Evolutionary conservation across 2,888 invertebrate genomes (phyloP).

Genomic region (Zaprionus lineosus): DNA sequence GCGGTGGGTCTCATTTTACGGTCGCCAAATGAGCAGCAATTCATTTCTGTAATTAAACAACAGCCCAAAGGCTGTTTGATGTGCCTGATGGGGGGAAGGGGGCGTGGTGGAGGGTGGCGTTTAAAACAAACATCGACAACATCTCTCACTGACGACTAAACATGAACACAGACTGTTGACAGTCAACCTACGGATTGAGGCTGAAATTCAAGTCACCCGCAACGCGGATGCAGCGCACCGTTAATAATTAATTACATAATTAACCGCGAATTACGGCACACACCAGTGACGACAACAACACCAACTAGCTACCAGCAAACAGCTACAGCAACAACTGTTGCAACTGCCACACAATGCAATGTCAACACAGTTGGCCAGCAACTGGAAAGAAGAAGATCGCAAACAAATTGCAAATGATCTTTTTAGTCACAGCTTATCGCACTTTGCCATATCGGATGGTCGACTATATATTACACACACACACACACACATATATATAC

Average conservation of each 20-base stretch:
- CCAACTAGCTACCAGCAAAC: no score
- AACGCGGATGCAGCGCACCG: slow-evolving; percentile 54
- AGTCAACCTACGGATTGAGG: slow-evolving; percentile 23
- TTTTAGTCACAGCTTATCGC: slow-evolving; percentile 7
- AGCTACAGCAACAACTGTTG: not conserved
- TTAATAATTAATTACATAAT: slow-evolving; percentile 79
- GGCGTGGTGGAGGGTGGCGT: not conserved
- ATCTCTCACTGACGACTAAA: slow-evolving; percentile 20
- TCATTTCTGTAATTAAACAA: slow-evolving; percentile 50
- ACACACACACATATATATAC: not conserved
- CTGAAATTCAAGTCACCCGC: slow-evolving; percentile 46
- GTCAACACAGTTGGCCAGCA: slow-evolving; percentile 59
- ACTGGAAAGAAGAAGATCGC: slow-evolving; percentile 11
- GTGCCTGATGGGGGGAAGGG: not conserved
- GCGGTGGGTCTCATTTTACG: slow-evolving; percentile 28
- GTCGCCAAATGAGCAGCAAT: slow-evolving; percentile 35
- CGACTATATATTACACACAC: not conserved
- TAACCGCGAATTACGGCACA: slow-evolving; percentile 74
- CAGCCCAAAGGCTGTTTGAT: no score
- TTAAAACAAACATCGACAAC: slow-evolving; percentile 9
- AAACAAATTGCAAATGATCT: slow-evolving; percentile 32
- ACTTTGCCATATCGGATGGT: slow-evolving; percentile 1
- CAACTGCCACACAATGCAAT: slow-evolving; percentile 12
- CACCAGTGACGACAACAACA: slow-evolving; percentile 44
- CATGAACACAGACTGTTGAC: slow-evolving; percentile 50